Evolutionary conservation across 2,113 vertebrate genomes (phyloP).

Genomic region (Rana temporaria): DNA sequence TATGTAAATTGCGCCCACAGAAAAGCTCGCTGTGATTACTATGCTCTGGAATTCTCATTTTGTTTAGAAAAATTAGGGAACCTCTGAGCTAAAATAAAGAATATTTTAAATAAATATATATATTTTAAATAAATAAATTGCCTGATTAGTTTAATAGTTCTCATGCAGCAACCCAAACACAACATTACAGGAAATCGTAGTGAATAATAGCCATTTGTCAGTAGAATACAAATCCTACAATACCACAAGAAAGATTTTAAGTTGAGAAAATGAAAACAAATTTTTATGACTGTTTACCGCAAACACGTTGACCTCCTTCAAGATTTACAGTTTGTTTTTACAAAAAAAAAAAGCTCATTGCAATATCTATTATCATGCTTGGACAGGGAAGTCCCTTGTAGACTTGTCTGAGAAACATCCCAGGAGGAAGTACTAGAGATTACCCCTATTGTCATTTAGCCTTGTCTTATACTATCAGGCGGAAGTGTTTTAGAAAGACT

Average conservation of each 20-base stretch:
- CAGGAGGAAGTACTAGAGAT: constrained; percentile 64
- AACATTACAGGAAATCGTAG: background rate
- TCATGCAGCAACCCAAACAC: background rate
- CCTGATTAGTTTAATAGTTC: background rate
- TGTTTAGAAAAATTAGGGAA: background rate
- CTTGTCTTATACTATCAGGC: constrained; percentile 60
- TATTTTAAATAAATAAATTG: background rate
- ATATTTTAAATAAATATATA: background rate
- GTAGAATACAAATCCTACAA: constrained; percentile 5
- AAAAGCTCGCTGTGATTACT: too few species aligned
- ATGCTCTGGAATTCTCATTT: background rate
- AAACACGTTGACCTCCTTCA: background rate
- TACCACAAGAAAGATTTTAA: background rate
- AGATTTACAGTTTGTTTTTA: constrained; percentile 14
- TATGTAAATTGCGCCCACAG: too few species aligned
- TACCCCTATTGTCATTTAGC: constrained; percentile 60
- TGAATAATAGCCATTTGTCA: constrained; percentile 6
- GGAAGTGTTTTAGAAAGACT: constrained; percentile 60
- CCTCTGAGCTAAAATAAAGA: background rate
- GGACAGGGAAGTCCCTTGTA: constrained; percentile 57
- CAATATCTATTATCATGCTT: constrained; percentile 36
- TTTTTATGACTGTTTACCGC: background rate
- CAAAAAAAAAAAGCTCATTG: constrained; percentile 8
- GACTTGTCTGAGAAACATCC: constrained; percentile 66
- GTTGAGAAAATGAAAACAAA: background rate